Evolutionary conservation across 2,888 invertebrate species (phyloP).

Genomic region (Lacanobia oleracea): DNA sequence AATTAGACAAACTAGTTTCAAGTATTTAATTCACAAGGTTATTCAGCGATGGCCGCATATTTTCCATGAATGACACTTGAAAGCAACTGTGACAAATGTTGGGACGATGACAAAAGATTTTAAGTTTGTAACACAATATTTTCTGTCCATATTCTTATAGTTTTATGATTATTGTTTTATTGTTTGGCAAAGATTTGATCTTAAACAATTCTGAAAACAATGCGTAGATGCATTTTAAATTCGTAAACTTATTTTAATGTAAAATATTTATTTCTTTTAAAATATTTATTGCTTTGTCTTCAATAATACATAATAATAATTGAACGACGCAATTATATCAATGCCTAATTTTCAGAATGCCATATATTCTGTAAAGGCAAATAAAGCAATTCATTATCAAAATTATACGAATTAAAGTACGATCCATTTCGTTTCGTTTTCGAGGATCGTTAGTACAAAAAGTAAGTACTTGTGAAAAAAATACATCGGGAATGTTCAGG

Average conservation of each 20-base stretch:
- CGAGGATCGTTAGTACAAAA: constrained; percentile 17
- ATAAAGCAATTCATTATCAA: constrained; percentile 11
- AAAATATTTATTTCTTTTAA: too few relatives aligned
- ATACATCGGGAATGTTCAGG: constrained; percentile 16
- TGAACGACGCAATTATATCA: not conserved
- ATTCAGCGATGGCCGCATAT: constrained; percentile 25
- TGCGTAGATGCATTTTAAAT: not conserved
- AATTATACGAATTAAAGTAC: constrained; percentile 17
- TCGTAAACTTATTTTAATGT: not conserved
- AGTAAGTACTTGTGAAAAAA: constrained; percentile 21
- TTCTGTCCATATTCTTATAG: constrained; percentile 3
- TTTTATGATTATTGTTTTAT: constrained; percentile 19
- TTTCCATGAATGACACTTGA: constrained; percentile 52
- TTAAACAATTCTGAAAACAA: not conserved
- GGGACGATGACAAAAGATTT: constrained; percentile 40
- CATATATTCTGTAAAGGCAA: not conserved
- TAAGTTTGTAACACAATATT: constrained; percentile 25
- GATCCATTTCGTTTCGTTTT: not conserved
- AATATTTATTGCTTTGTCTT: too few relatives aligned
- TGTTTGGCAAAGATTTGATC: constrained; percentile 1
- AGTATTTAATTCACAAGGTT: constrained; percentile 37
- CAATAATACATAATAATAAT: not conserved
- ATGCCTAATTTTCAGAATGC: not conserved
- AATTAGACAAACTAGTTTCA: constrained; percentile 20
- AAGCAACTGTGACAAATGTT: constrained; percentile 42